Evolutionary conservation across 2,888 invertebrate genomes (phyloP), one percentile per base, ranked within the genome.

Genomic region (Andrena fulva): DNA sequence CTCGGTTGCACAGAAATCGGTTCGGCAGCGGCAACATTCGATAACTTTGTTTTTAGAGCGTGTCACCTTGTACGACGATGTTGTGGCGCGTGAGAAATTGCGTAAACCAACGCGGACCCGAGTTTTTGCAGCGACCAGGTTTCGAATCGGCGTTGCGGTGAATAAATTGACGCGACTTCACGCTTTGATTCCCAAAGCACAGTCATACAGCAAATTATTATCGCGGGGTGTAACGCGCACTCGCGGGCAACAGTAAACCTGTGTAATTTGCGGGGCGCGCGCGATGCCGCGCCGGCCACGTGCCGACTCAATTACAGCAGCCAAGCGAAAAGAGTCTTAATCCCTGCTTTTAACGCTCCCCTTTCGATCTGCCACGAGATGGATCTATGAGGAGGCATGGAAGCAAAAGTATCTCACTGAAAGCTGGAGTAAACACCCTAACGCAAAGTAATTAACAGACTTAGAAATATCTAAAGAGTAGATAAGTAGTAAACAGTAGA

Each of bases 171-270:
- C 67, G 56, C 35, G 48, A 42, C 78, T 68, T 78, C 60, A 77
- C 68, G 71, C 48, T 63, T 50, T 72, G 60, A 42, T 33, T 69
- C 66, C 42, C 66, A 59, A 29, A 66, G 63, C 60, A 60, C 72
- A 73, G 60, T 76, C 73, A 63, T 82, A 76, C 77, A 69, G 72
- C 59, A 71, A 74, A 80, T 80, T 83, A 77, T 84, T 75, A 85
- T 75, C 56, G 74, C 70, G 68, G 74, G 62, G 69, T 70, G 70
- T 70, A 81, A 80, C 56, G 66, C 54, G 56, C 73, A 74, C 71
- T 74, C 33, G 42, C 62, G 54, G 60, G 72, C 63, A 78, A 56
- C 74, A 48, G 77, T 68, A 75, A 72, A 62, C 16, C 42, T 69
- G 52, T 64, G 72, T 71, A 68, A 77, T 68, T 72, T 76, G 56